phyloP scores from a whole-genome alignment of 1,140 invertebrate genomes.

The Pseudobourletiella spinata region DNA sequence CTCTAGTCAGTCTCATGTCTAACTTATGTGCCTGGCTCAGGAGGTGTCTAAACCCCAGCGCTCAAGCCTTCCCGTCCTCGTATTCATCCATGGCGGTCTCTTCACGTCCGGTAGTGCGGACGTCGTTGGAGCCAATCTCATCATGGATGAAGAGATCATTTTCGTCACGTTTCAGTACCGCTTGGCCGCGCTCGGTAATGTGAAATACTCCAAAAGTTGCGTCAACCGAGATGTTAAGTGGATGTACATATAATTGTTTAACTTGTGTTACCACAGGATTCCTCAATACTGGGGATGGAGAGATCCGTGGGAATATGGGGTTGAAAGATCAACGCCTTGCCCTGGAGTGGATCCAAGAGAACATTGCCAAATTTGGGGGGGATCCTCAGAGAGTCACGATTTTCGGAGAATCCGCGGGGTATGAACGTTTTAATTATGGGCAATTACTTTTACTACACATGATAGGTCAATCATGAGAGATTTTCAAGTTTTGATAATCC shows the following conservation, averaged over 20 bases:
- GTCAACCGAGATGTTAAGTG: too few species aligned
- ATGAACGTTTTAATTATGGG: not conserved
- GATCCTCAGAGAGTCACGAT: conserved; percentile 14
- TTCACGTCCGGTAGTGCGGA: conserved; percentile 2
- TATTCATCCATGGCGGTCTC: conserved; percentile 22
- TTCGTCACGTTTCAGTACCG: conserved; percentile 25
- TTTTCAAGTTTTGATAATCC: too few species aligned
- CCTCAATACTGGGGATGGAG: conserved; percentile 26
- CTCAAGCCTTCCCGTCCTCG: not conserved
- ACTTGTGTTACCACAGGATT: conserved; percentile 13
- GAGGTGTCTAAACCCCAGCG: too few species aligned
- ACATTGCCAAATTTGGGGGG: conserved; percentile 20
- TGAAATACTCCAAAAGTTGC: not conserved
- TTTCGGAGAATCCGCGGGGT: conserved; percentile 17
- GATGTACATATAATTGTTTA: too few species aligned
- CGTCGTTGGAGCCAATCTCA: conserved; percentile 4
- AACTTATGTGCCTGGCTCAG: too few species aligned
- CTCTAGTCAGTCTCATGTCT: too few species aligned
- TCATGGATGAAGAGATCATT: conserved; percentile 26
- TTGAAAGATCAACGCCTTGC: conserved; percentile 26
- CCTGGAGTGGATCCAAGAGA: conserved; percentile 22
- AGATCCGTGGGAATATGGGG: conserved; percentile 28
- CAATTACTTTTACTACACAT: not conserved
- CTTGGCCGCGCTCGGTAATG: conserved; percentile 19
- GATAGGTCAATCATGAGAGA: too few species aligned